Percentiles rank a stretch among this genome's conserved stretches.
Evolutionary conservation across 2,113 vertebrate species (phyloP).

Genomic region (Paramisgurnus dabryanus): DNA sequence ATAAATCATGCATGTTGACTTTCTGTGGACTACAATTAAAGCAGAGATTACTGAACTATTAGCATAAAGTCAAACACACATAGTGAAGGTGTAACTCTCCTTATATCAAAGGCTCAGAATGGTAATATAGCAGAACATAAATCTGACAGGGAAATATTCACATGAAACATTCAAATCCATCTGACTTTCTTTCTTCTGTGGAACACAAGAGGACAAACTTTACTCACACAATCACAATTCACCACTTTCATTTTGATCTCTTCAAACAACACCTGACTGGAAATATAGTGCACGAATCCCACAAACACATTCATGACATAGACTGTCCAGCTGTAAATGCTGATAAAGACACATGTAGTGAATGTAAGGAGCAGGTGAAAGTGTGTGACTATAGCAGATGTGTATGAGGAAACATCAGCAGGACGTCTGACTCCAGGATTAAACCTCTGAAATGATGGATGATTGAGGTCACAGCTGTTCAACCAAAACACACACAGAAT

Average conservation of each 20-base stretch:
- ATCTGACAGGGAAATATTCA: neutral
- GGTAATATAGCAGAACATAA: neutral
- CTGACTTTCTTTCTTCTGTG: too few species aligned
- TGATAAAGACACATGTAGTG: conserved; percentile 9
- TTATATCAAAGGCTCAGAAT: neutral
- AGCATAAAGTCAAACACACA: neutral
- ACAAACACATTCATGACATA: too few species aligned
- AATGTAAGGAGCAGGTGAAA: too few species aligned
- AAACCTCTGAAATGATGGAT: conserved; percentile 5
- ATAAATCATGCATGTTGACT: too few species aligned
- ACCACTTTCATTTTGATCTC: too few species aligned
- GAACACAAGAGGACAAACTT: too few species aligned
- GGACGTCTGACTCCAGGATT: conserved; percentile 18
- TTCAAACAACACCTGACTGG: too few species aligned
- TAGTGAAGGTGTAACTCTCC: neutral
- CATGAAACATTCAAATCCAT: neutral
- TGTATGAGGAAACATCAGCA: too few species aligned
- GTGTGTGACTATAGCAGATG: too few species aligned
- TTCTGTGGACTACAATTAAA: conserved; percentile 28
- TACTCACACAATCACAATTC: too few species aligned
- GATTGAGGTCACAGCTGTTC: neutral
- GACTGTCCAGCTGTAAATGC: neutral
- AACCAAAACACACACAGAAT: too few species aligned
- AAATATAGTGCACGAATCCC: too few species aligned
- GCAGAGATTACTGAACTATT: neutral